Evolutionary conservation across 1,140 invertebrate species (phyloP).

Genomic region (Hyles euphorbiae): DNA sequence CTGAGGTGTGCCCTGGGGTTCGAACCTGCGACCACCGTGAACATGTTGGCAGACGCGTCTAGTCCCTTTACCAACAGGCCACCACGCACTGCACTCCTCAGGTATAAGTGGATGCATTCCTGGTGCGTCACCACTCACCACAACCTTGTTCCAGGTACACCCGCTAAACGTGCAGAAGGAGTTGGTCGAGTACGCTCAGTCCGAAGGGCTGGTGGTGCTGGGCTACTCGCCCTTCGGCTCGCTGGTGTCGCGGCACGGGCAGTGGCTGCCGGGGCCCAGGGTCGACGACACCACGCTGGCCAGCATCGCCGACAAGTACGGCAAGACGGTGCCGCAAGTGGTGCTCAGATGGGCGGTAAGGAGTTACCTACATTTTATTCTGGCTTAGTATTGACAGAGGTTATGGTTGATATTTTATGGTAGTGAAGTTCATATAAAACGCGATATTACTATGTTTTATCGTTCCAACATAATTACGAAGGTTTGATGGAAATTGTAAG

Average conservation of each 20-base stretch:
- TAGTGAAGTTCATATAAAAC: no score
- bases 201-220: conserved; percentile 81
- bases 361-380: conserved; percentile 14
- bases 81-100: no score
- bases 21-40: no score
- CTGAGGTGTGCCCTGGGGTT: no score
- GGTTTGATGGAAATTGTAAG: no score
- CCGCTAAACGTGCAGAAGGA: conserved; percentile 76
- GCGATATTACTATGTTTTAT: no score
- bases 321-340: conserved; percentile 83
- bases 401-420: no score
- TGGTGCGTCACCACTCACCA: no score
- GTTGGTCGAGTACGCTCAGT: conserved; percentile 81
- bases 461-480: no score
- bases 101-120: no score
- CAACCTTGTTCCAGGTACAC: conserved; percentile 71
- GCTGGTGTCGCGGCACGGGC: conserved; percentile 75
- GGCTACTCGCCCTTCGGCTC: conserved; percentile 88
- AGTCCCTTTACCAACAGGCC: no score
- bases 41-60: no score
- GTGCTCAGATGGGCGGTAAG: conserved; percentile 79
- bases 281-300: conserved; percentile 80
- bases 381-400: background rate
- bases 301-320: conserved; percentile 80
- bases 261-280: conserved; percentile 62